A percentile compares a stretch with the other conserved stretches of the same genome.
Evolutionary conservation across 1,140 invertebrate genomes (phyloP).

Genomic region (Hyles euphorbiae): DNA sequence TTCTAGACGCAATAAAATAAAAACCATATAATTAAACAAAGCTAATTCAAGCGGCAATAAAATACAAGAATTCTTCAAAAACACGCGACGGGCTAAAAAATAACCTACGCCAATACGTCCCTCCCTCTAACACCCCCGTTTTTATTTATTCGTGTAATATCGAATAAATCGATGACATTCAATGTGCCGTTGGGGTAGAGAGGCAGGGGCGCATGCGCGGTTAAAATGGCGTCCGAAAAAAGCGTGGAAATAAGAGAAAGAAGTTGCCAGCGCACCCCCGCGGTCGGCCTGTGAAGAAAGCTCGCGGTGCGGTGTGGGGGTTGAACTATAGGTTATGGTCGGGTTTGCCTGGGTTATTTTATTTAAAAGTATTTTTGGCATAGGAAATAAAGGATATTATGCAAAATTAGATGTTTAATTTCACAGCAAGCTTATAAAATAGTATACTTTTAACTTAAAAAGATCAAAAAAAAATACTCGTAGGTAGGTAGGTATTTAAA

Average conservation of each 20-base stretch:
- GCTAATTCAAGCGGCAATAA: too few relatives aligned
- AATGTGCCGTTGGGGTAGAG: conserved; percentile 26
- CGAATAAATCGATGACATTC: conserved; percentile 59
- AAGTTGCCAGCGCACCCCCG: conserved; percentile 45
- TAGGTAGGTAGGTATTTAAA: too few relatives aligned
- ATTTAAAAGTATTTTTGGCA: background rate
- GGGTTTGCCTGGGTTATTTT: conserved; percentile 11
- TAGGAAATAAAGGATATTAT: background rate
- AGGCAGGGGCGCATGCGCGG: conserved; percentile 48
- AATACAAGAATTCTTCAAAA: too few relatives aligned
- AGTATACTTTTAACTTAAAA: too few relatives aligned
- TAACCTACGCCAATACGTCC: too few relatives aligned
- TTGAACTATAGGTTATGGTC: conserved; percentile 11
- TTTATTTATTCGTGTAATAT: conserved; percentile 53
- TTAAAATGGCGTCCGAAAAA: conserved; percentile 70
- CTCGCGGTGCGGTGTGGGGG: conserved; percentile 32
- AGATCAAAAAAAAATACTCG: too few relatives aligned
- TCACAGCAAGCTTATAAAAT: too few relatives aligned
- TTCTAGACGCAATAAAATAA: too few relatives aligned
- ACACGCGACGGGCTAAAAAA: too few relatives aligned
- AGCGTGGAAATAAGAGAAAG: conserved; percentile 68
- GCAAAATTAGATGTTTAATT: too few relatives aligned
- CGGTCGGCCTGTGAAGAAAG: conserved; percentile 32
- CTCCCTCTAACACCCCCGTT: conserved; percentile 24
- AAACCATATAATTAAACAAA: too few relatives aligned